Evolutionary conservation across 2,113 vertebrate species (phyloP).

Genomic region (Plecotus auritus): DNA sequence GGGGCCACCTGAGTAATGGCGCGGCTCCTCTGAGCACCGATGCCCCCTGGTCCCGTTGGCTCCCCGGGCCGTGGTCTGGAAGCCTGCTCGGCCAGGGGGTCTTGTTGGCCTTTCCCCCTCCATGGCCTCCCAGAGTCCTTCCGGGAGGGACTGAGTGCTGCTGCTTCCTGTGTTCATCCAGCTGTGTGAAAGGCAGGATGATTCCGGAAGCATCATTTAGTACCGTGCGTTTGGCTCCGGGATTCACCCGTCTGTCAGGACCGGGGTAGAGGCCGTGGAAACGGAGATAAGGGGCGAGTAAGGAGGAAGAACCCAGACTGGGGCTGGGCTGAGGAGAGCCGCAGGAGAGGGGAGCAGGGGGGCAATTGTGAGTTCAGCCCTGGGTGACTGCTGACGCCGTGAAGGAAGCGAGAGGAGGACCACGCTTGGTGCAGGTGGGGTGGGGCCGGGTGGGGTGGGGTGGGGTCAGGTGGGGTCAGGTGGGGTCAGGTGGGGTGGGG

Average conservation of each 20-base stretch:
- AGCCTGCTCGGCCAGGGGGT: not conserved
- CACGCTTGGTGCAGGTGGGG: not conserved
- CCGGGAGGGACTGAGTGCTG: not conserved
- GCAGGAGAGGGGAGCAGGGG: rapidly evolving
- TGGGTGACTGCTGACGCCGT: rapidly evolving
- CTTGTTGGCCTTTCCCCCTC: not conserved
- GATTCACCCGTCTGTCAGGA: not conserved
- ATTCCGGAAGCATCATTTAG: not conserved
- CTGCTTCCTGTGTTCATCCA: not conserved
- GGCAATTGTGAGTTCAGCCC: not conserved
- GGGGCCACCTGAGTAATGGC: not conserved
- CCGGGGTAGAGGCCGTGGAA: too few relatives aligned
- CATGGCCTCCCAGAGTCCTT: not conserved
- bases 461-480: too few relatives aligned
- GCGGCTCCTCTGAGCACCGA: not conserved
- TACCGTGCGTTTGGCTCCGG: not conserved
- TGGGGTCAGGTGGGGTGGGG: too few relatives aligned
- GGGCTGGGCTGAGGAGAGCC: not conserved
- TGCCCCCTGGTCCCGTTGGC: not conserved
- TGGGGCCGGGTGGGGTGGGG: too few relatives aligned
- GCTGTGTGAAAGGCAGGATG: not conserved
- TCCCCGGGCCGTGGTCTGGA: not conserved
- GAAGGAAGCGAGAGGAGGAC: not conserved
- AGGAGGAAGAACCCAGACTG: not conserved
- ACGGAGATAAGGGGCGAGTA: not conserved